Evolutionary conservation across 2,888 invertebrate genomes (phyloP).

Genomic region (Magallana nippona): DNA sequence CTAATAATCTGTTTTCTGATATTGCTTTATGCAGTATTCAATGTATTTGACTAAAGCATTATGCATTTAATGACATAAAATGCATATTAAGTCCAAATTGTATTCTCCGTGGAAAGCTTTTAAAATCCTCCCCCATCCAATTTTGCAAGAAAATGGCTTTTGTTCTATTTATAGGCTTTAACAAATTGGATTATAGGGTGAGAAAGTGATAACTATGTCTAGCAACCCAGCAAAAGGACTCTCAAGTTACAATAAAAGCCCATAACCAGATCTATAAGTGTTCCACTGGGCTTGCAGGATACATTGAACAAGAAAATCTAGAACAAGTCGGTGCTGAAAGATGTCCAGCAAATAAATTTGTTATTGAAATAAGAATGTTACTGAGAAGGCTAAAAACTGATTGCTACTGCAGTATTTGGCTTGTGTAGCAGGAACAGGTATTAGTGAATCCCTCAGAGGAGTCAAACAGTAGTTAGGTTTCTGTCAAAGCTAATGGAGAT

Average conservation of each 20-base stretch:
- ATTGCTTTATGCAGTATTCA: too few species aligned
- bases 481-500: constrained; percentile 24
- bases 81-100: background rate
- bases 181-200: background rate
- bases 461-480: constrained; percentile 6
- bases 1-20: too few species aligned
- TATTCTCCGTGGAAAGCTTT: background rate
- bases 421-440: background rate
- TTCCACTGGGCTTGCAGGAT: background rate
- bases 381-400: background rate
- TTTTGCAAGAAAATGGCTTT: background rate
- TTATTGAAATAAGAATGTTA: background rate
- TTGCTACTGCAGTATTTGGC: background rate
- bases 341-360: too few species aligned
- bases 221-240: constrained; percentile 7
- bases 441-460: background rate
- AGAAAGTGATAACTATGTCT: background rate
- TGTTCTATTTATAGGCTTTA: background rate
- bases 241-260: background rate
- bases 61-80: background rate
- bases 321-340: too few species aligned
- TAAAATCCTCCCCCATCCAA: background rate
- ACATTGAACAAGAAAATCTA: background rate
- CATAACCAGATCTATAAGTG: background rate
- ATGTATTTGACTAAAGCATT: too few species aligned